phyloP scores from a whole-genome alignment of 2,113 vertebrate species.

The Poeciliopsis occidentalis region DNA sequence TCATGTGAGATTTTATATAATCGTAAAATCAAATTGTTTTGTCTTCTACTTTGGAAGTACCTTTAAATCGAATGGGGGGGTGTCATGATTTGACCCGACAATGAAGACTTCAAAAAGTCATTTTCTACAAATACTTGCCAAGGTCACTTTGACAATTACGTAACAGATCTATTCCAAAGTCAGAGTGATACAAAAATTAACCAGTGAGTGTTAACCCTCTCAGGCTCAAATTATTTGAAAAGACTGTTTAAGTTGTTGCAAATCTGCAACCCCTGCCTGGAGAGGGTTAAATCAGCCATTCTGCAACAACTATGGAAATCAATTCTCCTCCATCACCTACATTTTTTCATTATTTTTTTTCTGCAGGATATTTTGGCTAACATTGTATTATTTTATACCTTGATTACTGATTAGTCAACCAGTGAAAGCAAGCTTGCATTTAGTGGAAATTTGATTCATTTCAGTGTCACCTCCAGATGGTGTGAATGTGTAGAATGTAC shows the following conservation, averaged over 20 bases:
- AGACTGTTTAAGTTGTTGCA: too few species aligned
- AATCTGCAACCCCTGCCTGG: too few species aligned
- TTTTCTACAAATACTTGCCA: background rate
- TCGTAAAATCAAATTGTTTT: background rate
- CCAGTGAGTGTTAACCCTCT: too few species aligned
- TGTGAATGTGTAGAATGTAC: constrained; percentile 23
- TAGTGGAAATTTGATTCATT: background rate
- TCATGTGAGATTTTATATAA: background rate
- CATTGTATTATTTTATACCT: background rate
- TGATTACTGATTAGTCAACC: constrained; percentile 1
- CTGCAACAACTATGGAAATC: background rate
- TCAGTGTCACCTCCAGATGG: constrained; percentile 42
- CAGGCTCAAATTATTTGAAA: too few species aligned
- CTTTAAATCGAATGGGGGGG: too few species aligned
- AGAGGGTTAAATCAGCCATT: constrained; percentile 1
- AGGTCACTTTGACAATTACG: background rate
- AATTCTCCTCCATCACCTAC: background rate
- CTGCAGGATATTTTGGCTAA: background rate
- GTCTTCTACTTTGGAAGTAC: background rate
- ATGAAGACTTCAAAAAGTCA: background rate
- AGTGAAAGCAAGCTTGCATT: background rate
- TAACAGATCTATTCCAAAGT: background rate
- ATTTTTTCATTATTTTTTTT: too few species aligned
- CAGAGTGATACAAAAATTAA: background rate
- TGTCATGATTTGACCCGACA: too few species aligned